Base-by-base conservation (phyloP, 2,113 vertebrate genomes). In the Todiramphus saurophagus region DNA sequence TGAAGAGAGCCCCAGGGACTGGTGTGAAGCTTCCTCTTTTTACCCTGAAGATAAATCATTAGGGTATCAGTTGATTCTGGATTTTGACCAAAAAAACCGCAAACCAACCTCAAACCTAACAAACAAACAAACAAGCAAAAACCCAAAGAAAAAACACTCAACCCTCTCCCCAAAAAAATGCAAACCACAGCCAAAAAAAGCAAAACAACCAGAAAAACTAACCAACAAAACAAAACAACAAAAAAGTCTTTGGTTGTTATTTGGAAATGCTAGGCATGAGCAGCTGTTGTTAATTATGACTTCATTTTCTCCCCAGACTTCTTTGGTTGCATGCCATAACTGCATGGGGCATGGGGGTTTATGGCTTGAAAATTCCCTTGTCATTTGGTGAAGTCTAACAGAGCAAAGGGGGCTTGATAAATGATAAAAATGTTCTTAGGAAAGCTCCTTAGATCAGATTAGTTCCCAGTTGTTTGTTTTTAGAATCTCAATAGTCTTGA, bases 211-310 rank as follows among this genome's bases (percentile, higher is more conserved):
- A 46, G 25, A 87, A 21, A 66, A 46, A 16, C 43, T 17, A 44
- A 46, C 4, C 44, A 46, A 46, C 46, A 46, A 46, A 46, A 46
- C 46, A 46, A 19, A 20, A 20, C 46, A 46, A 46, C 19, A 44
- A 62, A 76, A 30, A 13, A n/a, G 77, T 74, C 41, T 87, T 81
- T 13, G 39, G 48, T 89, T 89, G 92, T 83, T 97, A 81, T 89
- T 96, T 96, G 95, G 90, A 97, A 97, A 97, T 83, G 43, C 33
- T 90, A 90, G 84, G 85, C 86, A 31, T 95, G 72, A 97, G 96
- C 98, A 98, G 97, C 98, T 98, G 98, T 95, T 95, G 93, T 97
- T 98, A 98, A 98, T 98, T 98, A 98, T n/a, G 74, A 95, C 95
- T 98, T 97, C 96, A 96, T 98, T 97, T 98, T 98, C 79, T 97